Base-by-base conservation (phyloP, 2,888 invertebrate species). In the Kryphioiulus occultus region DNA sequence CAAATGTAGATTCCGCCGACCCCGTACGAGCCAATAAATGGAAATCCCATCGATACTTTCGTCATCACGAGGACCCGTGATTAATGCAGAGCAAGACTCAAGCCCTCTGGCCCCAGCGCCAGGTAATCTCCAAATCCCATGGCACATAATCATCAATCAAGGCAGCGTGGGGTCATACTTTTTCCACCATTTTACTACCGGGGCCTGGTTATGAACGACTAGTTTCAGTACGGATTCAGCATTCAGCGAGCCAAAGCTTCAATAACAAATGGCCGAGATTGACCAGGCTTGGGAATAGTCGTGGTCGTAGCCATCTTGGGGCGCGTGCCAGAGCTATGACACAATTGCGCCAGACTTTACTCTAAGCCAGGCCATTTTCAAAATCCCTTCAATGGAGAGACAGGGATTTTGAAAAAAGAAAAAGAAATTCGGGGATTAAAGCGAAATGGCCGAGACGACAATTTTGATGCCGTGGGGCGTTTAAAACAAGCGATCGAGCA, bases 341-440 rank as follows among this genome's bases (percentile, higher is more conserved):
- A 84, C 84, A 84, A 84, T 84, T 84, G 84, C 42, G 39, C 32
- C 32, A n/a, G 39, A 84, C 84, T 84, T 84, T 84, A 84, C 84
- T 32, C 85, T 85, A 85, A 85, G 85, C 85, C 44, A 85, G 85
- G 85, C 44, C 85, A 85, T 85, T 85, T 85, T 39, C 42, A 7
- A 85, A 44, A 85, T 85, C 85, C 85, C 44, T 85, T 85, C 85
- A 85, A 85, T 85, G 85, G 85, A 85, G 85, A 85, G 85, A 85
- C 85, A 39, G 42, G 85, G 44, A 44, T 85, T 85, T 85, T 85
- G 44, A 78, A 78, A 78, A 78, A 78, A 78, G 5, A 78, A 30
- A 78, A 78, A 78, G 30, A 78, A 85, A 85, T 85, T 39, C 85
- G n/a, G 44, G 85, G 85, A 85, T 85, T 85, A 85, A 85, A 44